These are phyloP conservation scores for Danaus chrysippus DNA, from an alignment of 2,888 invertebrate species.

Conservation along the genomic window DNA sequence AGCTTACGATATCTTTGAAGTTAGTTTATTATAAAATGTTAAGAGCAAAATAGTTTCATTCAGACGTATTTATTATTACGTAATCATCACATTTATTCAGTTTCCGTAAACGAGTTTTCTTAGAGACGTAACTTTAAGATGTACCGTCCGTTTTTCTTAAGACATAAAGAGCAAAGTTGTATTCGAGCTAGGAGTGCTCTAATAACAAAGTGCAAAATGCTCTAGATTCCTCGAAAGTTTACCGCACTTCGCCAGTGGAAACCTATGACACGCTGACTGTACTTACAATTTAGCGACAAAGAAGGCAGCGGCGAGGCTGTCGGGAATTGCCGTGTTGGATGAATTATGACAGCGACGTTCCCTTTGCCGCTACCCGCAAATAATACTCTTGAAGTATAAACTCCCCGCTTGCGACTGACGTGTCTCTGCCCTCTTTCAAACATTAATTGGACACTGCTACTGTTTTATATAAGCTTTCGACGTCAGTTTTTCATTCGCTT, in stretches of 20 bases:
- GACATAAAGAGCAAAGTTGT: conserved; percentile 59
- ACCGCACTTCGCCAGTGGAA: conserved; percentile 53
- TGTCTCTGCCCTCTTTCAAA: conserved; percentile 46
- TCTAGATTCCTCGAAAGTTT: conserved; percentile 70
- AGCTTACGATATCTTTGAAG: conserved; percentile 71
- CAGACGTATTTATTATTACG: no score
- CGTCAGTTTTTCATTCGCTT: neutral
- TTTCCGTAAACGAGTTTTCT: conserved; percentile 19
- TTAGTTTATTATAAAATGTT: no score
- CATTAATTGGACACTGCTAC: conserved; percentile 34
- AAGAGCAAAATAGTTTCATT: no score
- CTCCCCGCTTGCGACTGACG: conserved; percentile 54
- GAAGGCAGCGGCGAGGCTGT: conserved; percentile 64
- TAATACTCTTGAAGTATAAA: conserved; percentile 66
- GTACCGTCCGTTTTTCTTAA: conserved; percentile 52
- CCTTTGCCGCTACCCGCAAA: conserved; percentile 68
- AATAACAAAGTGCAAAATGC: conserved; percentile 73
- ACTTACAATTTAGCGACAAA: conserved; percentile 55
- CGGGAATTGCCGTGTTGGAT: conserved; percentile 68
- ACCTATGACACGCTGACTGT: conserved; percentile 71
- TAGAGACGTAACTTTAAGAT: conserved; percentile 34
- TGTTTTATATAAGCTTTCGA: conserved; percentile 15
- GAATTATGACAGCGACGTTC: conserved; percentile 65
- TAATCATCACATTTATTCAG: neutral
- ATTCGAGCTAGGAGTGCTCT: conserved; percentile 46